Evolutionary conservation across 2,888 invertebrate genomes (phyloP).

Genomic region (Eupithecia abbreviata): DNA sequence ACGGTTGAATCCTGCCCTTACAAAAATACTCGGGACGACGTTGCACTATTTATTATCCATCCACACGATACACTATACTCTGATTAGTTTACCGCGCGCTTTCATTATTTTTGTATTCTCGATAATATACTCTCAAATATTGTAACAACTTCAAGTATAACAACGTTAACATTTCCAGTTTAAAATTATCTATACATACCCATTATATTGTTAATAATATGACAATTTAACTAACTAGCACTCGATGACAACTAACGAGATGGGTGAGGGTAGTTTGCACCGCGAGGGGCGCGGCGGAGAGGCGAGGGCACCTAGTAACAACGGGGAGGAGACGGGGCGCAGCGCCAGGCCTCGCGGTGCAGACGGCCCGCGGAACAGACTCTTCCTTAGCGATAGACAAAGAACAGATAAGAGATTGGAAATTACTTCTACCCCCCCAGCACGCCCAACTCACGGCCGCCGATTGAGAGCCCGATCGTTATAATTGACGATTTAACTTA

Average conservation of each 20-base stretch:
- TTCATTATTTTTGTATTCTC: conserved; percentile 73
- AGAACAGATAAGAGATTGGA: conserved; percentile 52
- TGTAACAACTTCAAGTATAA: conserved; percentile 84
- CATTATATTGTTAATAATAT: conserved; percentile 67
- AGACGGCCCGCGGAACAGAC: conserved; percentile 47
- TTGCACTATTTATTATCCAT: conserved; percentile 72
- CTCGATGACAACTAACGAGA: conserved; percentile 63
- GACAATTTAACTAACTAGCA: conserved; percentile 76
- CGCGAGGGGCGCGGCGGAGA: conserved; percentile 14
- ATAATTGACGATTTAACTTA: conserved; percentile 80
- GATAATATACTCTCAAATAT: conserved; percentile 84
- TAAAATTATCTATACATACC: conserved; percentile 77
- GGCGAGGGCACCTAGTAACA: not conserved
- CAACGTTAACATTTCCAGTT: conserved; percentile 82
- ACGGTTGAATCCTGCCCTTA: conserved; percentile 34
- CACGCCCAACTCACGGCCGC: conserved; percentile 51
- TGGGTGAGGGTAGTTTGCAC: conserved; percentile 36
- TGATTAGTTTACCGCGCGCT: conserved; percentile 61
- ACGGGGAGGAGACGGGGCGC: not conserved
- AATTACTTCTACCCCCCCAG: conserved; percentile 55
- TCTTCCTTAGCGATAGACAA: conserved; percentile 51
- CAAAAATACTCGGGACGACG: conserved; percentile 56
- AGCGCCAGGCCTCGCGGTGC: not conserved
- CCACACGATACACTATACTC: conserved; percentile 67
- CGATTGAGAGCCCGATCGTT: conserved; percentile 50